Conservation (phyloP, 2,797 vertebrate genomes). For the Tangara arthus region DNA sequence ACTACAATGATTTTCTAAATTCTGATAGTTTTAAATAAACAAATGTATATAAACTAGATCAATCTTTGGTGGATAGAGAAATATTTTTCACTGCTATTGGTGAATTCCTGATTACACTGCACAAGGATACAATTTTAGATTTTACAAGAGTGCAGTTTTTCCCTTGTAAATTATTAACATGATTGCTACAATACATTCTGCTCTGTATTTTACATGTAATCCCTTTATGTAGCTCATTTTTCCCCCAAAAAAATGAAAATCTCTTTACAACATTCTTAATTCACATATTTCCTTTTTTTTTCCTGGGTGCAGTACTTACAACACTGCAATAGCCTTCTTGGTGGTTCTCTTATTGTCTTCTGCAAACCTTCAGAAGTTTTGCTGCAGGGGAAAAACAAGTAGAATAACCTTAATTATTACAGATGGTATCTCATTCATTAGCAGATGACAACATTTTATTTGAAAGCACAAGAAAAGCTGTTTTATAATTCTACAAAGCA, state of each 20-base stretch:
- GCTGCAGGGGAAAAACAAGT: conserved; percentile 69
- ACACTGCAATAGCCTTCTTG: conserved; percentile 47
- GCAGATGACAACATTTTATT: conserved; percentile 70
- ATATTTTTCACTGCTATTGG: conserved; percentile 74
- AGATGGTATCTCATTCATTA: conserved; percentile 71
- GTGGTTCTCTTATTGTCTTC: conserved; percentile 60
- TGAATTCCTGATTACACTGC: conserved; percentile 71
- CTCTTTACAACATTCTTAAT: conserved; percentile 65
- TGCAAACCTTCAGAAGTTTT: conserved; percentile 69
- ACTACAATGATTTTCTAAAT: conserved; percentile 81
- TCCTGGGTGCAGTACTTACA: conserved; percentile 67
- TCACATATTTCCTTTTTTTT: conserved; percentile 12
- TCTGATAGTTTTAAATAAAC: conserved; percentile 82
- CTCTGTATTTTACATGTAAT: conserved; percentile 64
- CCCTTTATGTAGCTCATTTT: conserved; percentile 61
- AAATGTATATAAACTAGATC: conserved; percentile 78
- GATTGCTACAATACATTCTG: conserved; percentile 69
- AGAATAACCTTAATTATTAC: conserved; percentile 74
- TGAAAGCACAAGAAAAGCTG: conserved; percentile 71
- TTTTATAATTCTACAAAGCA: conserved; percentile 72
- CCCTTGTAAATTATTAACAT: conserved; percentile 74
- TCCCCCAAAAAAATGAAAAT: not conserved
- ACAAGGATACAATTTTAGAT: conserved; percentile 72
- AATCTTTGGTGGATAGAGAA: conserved; percentile 72
- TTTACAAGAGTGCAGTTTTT: conserved; percentile 72